Conservation (phyloP, 2,113 vertebrate genomes). For the Eptesicus fuscus region DNA sequence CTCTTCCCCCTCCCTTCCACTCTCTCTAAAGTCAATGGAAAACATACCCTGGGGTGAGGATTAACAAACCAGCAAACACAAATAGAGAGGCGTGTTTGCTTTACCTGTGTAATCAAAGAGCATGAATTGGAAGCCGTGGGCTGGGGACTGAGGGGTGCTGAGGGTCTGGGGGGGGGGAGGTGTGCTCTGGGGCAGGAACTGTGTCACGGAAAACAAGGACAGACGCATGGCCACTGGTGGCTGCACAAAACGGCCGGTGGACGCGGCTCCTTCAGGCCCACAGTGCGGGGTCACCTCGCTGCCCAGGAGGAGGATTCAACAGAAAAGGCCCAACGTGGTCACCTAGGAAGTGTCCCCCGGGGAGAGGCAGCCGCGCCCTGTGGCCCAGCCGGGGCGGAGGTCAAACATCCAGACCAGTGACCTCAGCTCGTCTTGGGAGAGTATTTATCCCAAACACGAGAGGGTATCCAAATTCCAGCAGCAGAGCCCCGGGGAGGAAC, state of each 20-base stretch:
- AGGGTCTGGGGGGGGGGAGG: background rate
- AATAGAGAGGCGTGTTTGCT: background rate
- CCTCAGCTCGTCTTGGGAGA: background rate
- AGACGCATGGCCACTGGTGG: accelerated
- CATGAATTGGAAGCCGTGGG: background rate
- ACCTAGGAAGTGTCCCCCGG: background rate
- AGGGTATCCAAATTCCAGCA: background rate
- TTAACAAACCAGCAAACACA: no score
- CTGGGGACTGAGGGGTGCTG: background rate
- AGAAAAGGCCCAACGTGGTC: background rate
- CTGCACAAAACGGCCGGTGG: background rate
- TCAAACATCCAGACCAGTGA: background rate
- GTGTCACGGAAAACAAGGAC: no score
- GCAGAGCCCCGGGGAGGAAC: background rate
- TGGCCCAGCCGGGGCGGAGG: background rate
- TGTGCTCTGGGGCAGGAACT: background rate
- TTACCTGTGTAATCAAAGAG: background rate
- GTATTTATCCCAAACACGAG: background rate
- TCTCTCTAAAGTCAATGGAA: no score
- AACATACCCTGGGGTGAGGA: no score
- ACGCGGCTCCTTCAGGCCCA: background rate
- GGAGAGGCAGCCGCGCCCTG: background rate
- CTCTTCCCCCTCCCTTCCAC: no score
- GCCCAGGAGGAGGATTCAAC: background rate
- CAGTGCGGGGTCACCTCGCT: accelerated